Base-by-base conservation (phyloP, 2,113 vertebrate genomes). In the Eulemur rufifrons region DNA sequence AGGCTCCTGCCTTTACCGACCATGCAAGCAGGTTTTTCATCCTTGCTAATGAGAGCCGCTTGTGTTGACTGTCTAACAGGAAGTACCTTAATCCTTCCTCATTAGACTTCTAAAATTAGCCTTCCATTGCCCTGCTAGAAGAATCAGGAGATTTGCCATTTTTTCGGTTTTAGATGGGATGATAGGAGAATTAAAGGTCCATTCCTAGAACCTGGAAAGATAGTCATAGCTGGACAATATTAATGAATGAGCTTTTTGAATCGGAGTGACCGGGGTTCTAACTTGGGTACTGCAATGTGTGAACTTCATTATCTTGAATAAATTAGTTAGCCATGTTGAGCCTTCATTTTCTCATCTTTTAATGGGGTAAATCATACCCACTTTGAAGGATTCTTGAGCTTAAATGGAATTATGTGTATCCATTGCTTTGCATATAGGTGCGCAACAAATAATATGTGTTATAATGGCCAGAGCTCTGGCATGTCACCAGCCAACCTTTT, bases 71-170 rank as follows among this genome's bases (percentile, higher is more conserved):
- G 56, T 95, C 71, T 96, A 96, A 95, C 85, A 66, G 71, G 82
- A 91, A 80, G 73, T 77, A 59, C 68, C 89, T 94, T 95, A 97
- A 96, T 96, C 89, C 63, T 93, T 96, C 88, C 86, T 94, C 83
- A 94, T 89, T 96, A 37, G 20, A 82, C 93, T 91, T 96, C 95
- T 97, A 96, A 97, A 97, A 95, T 96, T 87, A 95, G 69, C 83
- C 66, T 91, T 71, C 37, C 52, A 88, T 95, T n/a, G n/a, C 66
- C 29, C 73, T 68, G 45, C 74, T 63, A 39, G 50, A 92, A 91
- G 92, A 93, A 47, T 63, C 45, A 69, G 17, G 73, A 95, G 13
- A 61, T 45, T 4, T 83, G 59, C 52, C 45, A 87, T n/a, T 2
- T 80, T 86, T 87, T 81, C 83, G 29, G 76, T 69, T 86, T 71